phyloP scores from a whole-genome alignment of 2,888 invertebrate genomes.

The Polymixis lichenea region DNA sequence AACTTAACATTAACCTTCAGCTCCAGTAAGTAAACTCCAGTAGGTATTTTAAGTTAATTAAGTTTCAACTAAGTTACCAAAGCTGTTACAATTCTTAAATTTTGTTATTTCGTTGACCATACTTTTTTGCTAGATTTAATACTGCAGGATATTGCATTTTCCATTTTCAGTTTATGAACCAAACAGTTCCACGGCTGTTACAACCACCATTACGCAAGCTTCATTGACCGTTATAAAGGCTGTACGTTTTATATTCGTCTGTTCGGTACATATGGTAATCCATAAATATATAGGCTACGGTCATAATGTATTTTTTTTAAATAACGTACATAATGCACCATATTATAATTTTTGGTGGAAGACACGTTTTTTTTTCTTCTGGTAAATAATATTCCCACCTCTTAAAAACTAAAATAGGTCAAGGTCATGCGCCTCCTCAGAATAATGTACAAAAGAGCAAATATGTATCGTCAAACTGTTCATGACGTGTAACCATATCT shows the following conservation, averaged over 20 bases:
- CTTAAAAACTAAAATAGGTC: not conserved
- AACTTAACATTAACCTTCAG: not conserved
- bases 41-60: not conserved
- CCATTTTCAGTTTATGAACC: conserved; percentile 43
- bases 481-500: not conserved
- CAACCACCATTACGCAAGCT: conserved; percentile 7
- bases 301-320: not conserved
- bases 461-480: not conserved
- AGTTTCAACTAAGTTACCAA: not conserved
- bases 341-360: not conserved
- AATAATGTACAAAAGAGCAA: not conserved
- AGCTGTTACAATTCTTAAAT: not conserved
- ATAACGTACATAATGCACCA: too few relatives aligned
- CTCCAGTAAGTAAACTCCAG: not conserved
- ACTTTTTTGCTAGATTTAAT: not conserved
- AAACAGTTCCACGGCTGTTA: conserved; percentile 22
- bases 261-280: conserved; percentile 18
- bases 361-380: not conserved
- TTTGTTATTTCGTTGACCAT: not conserved
- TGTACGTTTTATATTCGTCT: conserved; percentile 34
- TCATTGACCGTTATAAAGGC: conserved; percentile 16
- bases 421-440: not conserved
- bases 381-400: not conserved
- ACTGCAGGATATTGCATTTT: conserved; percentile 34
- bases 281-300: not conserved